A percentile compares a stretch with the other conserved stretches of the same genome.
Conservation (phyloP, 1,140 invertebrate species). For the Drosophila truncata region DNA sequence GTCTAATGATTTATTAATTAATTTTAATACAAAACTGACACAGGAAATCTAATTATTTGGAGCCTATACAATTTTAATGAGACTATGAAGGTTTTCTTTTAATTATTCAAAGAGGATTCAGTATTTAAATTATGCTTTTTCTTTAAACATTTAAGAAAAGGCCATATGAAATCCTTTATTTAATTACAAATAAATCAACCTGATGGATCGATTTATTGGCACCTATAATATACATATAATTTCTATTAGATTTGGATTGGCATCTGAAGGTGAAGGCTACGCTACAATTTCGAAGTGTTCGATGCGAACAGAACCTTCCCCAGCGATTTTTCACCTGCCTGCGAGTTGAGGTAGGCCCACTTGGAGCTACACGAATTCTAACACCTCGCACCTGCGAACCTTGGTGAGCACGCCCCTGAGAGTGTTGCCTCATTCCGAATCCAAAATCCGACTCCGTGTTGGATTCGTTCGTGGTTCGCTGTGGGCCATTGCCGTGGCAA, state of each 20-base stretch:
- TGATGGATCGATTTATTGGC: conserved; percentile 1
- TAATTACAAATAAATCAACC: neutral
- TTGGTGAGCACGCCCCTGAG: conserved; percentile 66
- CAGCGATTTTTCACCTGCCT: conserved; percentile 10
- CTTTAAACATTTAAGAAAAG: neutral
- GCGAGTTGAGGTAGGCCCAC: conserved; percentile 48
- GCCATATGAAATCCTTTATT: too few relatives aligned
- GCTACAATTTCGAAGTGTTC: neutral
- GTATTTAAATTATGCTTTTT: neutral
- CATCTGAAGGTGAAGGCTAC: conserved; percentile 18
- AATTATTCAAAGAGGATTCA: neutral
- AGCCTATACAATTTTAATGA: neutral
- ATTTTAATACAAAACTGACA: neutral
- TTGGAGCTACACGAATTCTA: conserved; percentile 68
- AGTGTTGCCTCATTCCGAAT: conserved; percentile 53
- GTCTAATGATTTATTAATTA: neutral
- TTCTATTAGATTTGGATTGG: conserved; percentile 5
- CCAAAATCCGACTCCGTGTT: conserved; percentile 25
- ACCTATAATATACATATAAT: neutral
- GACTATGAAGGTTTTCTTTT: neutral
- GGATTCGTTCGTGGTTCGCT: conserved; percentile 50
- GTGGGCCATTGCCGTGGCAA: conserved; percentile 80
- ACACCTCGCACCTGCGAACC: conserved; percentile 73
- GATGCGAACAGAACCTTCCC: conserved; percentile 9
- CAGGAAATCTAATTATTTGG: neutral